Base-by-base conservation (phyloP, 2,797 vertebrate species). In the Chloroceryle amazona region DNA sequence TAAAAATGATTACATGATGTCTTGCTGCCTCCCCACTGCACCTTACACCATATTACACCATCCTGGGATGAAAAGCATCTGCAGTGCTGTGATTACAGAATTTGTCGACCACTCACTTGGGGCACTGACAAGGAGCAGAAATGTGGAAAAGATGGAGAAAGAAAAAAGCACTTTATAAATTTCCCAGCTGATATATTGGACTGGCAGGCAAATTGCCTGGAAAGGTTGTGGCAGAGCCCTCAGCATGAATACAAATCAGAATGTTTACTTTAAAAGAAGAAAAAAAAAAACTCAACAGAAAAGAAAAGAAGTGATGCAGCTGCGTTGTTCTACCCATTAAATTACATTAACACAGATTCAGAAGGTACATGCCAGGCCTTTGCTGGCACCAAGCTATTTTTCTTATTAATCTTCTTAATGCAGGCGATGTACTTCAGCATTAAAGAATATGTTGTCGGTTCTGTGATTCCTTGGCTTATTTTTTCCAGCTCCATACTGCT, bases 331-430 rank as follows among this genome's bases (percentile, higher is more conserved):
- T 51, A 71, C 46, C 72, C 81, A 90, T 87, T 94, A 92, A 96
- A 95, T 87, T 85, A 47, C 71, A 93, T 89, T 95, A 91, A 90
- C 62, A 85, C 12, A 51, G 84, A 83, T 85, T 90, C 54, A 65
- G 72, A 95, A 95, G 44, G 55, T 81, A 47, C 21, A 67, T 62
- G 93, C 76, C 52, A 66, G 68, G 80, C 47, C 76, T 91, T 90
- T 92, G 61, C 41, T 95, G 96, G 88, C 80, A 93, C 17, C 65
- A 55, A 81, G 28, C 35, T 46, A 73, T 93, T 79, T 90, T 63
- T 74, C 42, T 91, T 76, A 85, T 87, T 80, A 71, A 79, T 91
- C 73, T 93, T 68, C 78, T 92, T 85, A 90, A 92, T 41, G 58
- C 26, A 89, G 58, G 61, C 63, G 95, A 86, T 37, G 35, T 89